These are phyloP conservation scores for Poecilobothrus nobilitatus DNA, from an alignment of 2,888 invertebrate species.

Conservation along the genomic window DNA sequence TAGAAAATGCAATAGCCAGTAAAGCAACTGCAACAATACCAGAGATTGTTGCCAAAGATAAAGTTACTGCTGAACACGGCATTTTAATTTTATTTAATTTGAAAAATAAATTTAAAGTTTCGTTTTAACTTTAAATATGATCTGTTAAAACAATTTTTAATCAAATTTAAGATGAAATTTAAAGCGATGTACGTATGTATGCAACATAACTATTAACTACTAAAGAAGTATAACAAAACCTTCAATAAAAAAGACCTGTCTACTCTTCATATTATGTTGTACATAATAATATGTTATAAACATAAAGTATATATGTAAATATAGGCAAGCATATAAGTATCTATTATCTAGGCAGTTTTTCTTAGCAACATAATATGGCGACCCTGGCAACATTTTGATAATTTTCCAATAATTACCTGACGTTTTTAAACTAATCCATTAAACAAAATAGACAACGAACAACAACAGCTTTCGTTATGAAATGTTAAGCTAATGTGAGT, in stretches of 20 bases:
- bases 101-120: not conserved
- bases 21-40: constrained; percentile 90
- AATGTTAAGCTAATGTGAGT: no score
- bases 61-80: constrained; percentile 91
- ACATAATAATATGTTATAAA: no score
- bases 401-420: no score
- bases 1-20: constrained; percentile 88
- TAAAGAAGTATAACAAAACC: not conserved
- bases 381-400: not conserved
- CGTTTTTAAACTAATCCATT: no score
- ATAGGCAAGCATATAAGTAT: no score
- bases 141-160: not conserved
- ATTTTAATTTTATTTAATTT: constrained; percentile 48
- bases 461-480: no score
- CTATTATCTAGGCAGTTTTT: not conserved
- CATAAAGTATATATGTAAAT: no score
- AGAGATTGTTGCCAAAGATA: constrained; percentile 91
- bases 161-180: not conserved
- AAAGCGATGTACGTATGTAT: not conserved
- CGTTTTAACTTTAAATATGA: no score
- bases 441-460: no score
- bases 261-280: not conserved
- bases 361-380: not conserved
- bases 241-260: not conserved
- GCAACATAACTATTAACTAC: not conserved